phyloP scores from a whole-genome alignment of 2,113 vertebrate species.

The Ranitomeya variabilis region DNA sequence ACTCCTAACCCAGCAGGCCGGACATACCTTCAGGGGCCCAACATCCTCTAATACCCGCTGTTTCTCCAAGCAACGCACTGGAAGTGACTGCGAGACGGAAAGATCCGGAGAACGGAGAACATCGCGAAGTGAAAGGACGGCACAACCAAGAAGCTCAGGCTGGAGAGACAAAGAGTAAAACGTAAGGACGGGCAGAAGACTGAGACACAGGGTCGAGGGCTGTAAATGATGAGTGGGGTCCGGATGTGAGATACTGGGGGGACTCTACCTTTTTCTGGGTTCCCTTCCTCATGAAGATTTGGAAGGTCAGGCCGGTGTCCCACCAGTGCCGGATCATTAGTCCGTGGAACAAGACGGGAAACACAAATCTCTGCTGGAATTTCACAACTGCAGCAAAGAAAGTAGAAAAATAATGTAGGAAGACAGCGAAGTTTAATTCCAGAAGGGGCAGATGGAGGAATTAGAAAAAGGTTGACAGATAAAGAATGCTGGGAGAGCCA shows the following conservation, averaged over 20 bases:
- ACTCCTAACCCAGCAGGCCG: neutral
- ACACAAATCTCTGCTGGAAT: conserved; percentile 83
- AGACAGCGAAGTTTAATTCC: neutral
- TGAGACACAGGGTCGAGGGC: neutral
- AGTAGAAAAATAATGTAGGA: neutral
- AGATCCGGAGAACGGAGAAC: conserved; percentile 78
- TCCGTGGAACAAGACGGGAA: conserved; percentile 79
- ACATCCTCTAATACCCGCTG: conserved; percentile 64
- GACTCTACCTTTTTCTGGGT: conserved; percentile 84
- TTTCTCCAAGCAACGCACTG: conserved; percentile 70
- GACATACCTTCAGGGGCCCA: conserved; percentile 83
- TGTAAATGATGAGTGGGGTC: neutral
- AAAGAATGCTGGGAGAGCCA: neutral
- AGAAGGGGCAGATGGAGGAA: too few relatives aligned
- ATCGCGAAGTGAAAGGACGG: conserved; percentile 72
- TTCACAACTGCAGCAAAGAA: conserved; percentile 77
- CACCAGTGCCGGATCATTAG: conserved; percentile 80
- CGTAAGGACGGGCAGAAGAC: too few relatives aligned
- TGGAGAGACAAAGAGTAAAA: conserved; percentile 61
- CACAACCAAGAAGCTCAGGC: conserved; percentile 79
- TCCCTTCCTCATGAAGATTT: conserved; percentile 79
- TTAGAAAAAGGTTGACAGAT: neutral
- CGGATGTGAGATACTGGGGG: neutral
- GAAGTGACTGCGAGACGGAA: conserved; percentile 70
- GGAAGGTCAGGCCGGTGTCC: conserved; percentile 81